phyloP scores from a whole-genome alignment of 2,113 vertebrate species.

The Nothoprocta perdicaria region DNA sequence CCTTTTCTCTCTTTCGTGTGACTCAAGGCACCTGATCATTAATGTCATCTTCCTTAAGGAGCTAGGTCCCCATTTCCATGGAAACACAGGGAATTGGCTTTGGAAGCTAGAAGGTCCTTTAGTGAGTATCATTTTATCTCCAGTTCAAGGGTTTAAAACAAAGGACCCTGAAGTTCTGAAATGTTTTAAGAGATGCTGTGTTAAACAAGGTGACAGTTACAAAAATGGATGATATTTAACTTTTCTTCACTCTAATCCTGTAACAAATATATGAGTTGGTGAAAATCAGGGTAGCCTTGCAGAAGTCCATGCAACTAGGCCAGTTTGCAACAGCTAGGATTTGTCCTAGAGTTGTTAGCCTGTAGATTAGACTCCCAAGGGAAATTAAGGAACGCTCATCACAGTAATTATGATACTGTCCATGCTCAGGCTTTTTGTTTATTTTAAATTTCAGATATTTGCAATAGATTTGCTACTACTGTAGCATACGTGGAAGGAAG shows the following conservation, averaged over 20 bases:
- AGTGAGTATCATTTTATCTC: constrained; percentile 27
- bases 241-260: neutral
- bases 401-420: neutral
- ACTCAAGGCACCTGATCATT: constrained; percentile 70
- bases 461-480: neutral
- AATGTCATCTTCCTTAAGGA: constrained; percentile 65
- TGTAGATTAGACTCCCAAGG: neutral
- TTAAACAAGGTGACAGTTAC: constrained; percentile 25
- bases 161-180: neutral
- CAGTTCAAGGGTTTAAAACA: constrained; percentile 44
- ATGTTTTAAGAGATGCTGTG: neutral
- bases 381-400: fast-evolving
- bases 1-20: constrained; percentile 49
- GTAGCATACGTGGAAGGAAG: neutral
- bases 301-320: neutral
- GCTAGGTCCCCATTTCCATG: constrained; percentile 67
- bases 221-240: constrained; percentile 1
- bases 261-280: neutral
- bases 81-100: constrained; percentile 70
- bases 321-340: neutral
- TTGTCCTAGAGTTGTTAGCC: neutral
- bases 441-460: neutral
- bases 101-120: constrained; percentile 41
- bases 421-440: neutral
- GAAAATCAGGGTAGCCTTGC: neutral